Evolutionary conservation across 30 jellyfish, hydroid and myxozoan species (phyloP).

Genomic region (Aurelia sp.): DNA sequence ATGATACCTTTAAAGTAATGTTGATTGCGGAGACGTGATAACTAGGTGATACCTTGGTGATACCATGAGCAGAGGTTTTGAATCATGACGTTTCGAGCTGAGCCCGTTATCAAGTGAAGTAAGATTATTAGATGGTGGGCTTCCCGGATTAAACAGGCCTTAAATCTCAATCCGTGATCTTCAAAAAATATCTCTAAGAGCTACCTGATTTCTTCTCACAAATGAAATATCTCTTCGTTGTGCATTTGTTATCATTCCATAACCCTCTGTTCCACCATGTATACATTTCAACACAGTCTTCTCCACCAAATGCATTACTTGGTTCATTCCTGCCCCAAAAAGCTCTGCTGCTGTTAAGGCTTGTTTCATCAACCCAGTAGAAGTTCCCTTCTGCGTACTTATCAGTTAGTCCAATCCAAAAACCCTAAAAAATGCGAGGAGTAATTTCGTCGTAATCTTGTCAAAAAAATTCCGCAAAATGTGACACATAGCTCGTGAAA

Average conservation of each 20-base stretch:
- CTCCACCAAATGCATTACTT: constrained; percentile 97
- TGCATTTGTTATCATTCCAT: constrained; percentile 96
- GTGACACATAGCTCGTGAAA: too few relatives aligned
- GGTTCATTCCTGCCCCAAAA: constrained; percentile 92
- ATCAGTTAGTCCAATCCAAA: constrained; percentile 97
- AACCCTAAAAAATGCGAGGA: constrained; percentile 48
- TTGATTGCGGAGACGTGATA: too few relatives aligned
- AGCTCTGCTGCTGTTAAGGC: constrained; percentile 49
- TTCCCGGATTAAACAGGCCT: too few relatives aligned
- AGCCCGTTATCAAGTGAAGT: too few relatives aligned
- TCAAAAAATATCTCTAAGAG: neutral
- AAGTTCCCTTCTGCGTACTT: constrained; percentile 66
- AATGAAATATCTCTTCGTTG: constrained; percentile 65
- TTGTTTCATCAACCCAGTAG: constrained; percentile 87
- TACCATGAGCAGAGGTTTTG: too few relatives aligned
- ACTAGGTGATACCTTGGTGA: too few relatives aligned
- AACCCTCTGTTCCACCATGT: constrained; percentile 76
- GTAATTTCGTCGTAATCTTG: neutral
- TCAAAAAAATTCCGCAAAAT: too few relatives aligned
- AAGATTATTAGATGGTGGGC: too few relatives aligned
- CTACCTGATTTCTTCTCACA: constrained; percentile 92
- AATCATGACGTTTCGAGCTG: too few relatives aligned
- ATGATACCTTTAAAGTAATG: too few relatives aligned
- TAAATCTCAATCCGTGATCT: neutral
- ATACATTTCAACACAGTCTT: constrained; percentile 95